Base-by-base conservation (phyloP, 2,113 vertebrate genomes). In the Nycticorax nycticorax region DNA sequence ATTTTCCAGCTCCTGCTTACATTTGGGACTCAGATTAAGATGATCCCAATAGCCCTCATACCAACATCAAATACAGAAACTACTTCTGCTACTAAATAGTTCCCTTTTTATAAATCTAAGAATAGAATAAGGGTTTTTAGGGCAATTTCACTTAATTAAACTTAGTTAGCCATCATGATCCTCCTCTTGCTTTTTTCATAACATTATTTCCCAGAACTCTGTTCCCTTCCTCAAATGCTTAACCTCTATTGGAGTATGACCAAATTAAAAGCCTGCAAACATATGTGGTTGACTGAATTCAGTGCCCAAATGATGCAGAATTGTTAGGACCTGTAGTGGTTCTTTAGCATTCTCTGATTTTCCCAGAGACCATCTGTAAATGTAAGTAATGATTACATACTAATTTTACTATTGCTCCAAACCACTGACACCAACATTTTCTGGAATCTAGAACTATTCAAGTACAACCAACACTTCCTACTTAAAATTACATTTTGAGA, bases 301-400 rank as follows among this genome's bases (percentile, higher is more conserved):
- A 89, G 48, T 79, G 57, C 37, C 37, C 37, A 73, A 94, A 30
- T 2, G 10, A 32, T 19, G 12, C 6, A 89, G 47, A 89, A 59
- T 4, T 4, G 6, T 8, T 11, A 14, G 4, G 52, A 63, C 9
- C 16, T n/a, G 4, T 24, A 13, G 5, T 4, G 8, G 5, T 26
- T 80, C 9, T 23, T 84, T 23, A 56, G 2, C 12, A 66, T 43
- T 74, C 30, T 23, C 27, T 53, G 8, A 11, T 47, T 48, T 68
- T 89, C 64, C 39, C 35, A 69, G 57, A 86, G 3, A 21, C 15
- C 18, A 57, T 33, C 18, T 57, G 8, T 53, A 68, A 16, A 27
- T 7, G 2, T 14, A 69, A 57, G 24, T 21, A 79, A 53, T 17
- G 6, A 55, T n/a, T 80, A 86, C 72, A 86, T 45, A 63, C 13